Evolutionary conservation across 2,113 vertebrate genomes (phyloP), one percentile per base, ranked within the genome.

Genomic region (Pedionomus torquatus): DNA sequence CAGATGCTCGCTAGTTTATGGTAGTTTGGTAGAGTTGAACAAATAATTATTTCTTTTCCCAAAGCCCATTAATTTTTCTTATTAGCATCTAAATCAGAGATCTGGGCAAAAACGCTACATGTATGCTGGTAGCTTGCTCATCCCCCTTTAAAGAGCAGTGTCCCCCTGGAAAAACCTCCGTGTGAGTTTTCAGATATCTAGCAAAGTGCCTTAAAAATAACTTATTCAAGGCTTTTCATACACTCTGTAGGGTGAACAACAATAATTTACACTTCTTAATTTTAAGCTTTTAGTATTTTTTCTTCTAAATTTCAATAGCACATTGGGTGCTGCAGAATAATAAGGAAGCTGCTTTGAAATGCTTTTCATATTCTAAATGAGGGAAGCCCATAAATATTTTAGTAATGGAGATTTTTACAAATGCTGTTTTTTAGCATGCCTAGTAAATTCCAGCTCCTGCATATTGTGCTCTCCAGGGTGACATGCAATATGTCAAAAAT

Each of bases 351-450:
- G 25, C 1, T 70, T 87, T 52, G 37, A 64, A 74, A 71, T 39
- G 74, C 21, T 92, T 84, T 92, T 93, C 74, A 58, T 69, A 88
- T 85, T 96, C 72, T 61, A 91, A 92, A 91, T 65, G 74, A 63
- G n/a, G 33, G 55, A 95, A 94, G 8, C 17, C 15, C 78, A 61
- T 95, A 96, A 97, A 96, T 98, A 94, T 95, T 98, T 97, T 87
- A 96, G 54, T 75, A 57, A 52, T 84, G 28, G 43, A 83, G 20
- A 14, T 52, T 97, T 97, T 94, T 94, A 48, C 12, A 95, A 97
- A 90, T 39, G 48, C 12, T 89, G 13, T 2, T 83, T 95, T 96
- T 92, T 83, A 76, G 84, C 77, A 68, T 14, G 64, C 65, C 33
- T 51, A 68, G 83, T 35, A 95, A 96, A 92, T 77, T 95, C 61